Percentiles rank a stretch among this genome's conserved stretches.
phyloP scores from a whole-genome alignment of 2,113 vertebrate genomes.

The Pseudorhombus dupliciocellatus region DNA sequence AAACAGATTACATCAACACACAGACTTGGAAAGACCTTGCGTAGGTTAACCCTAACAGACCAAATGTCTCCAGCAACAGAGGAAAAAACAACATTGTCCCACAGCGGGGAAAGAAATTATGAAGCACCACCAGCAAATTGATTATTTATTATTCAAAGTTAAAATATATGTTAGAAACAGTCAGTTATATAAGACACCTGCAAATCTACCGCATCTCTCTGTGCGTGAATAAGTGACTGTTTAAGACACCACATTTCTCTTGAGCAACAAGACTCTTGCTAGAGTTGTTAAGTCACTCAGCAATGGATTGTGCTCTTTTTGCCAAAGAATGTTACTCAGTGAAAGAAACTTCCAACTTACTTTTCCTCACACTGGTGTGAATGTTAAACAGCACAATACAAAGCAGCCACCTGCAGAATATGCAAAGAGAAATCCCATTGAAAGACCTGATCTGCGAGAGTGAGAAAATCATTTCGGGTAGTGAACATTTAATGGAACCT shows the following conservation, averaged over 20 bases:
- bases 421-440: neutral
- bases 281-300: conserved; percentile 48
- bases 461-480: neutral
- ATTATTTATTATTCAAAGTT: neutral
- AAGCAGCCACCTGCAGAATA: conserved; percentile 29
- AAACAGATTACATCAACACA: conserved; percentile 72
- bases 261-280: conserved; percentile 31
- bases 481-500: too few relatives aligned
- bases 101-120: conserved; percentile 1
- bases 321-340: conserved; percentile 66
- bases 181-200: neutral
- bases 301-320: conserved; percentile 33
- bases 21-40: conserved; percentile 4
- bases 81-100: conserved; percentile 35
- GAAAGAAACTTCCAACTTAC: conserved; percentile 54
- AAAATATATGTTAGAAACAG: neutral
- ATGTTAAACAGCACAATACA: conserved; percentile 61
- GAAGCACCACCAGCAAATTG: neutral
- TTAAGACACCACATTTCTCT: conserved; percentile 32
- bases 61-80: conserved; percentile 16
- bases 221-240: conserved; percentile 7
- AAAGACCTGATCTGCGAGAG: neutral
- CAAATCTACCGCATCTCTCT: neutral
- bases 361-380: conserved; percentile 55
- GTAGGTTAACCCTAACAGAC: conserved; percentile 31